Percentiles rank a stretch among this genome's conserved stretches.
Evolutionary conservation across 2,888 invertebrate species (phyloP).

Genomic region (Hemistola chrysoprasaria): DNA sequence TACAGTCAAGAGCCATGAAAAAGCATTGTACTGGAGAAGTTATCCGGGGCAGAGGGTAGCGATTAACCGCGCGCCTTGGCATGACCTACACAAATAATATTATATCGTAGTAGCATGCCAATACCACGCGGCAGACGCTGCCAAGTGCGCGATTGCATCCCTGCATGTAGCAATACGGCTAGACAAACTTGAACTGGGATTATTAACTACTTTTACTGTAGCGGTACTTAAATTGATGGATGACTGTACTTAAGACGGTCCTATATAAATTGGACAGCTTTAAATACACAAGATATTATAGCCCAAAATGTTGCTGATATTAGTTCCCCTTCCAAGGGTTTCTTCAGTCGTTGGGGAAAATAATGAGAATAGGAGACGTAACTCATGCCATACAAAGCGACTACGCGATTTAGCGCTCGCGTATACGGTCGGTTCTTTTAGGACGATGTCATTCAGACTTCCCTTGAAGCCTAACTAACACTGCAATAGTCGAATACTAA

Average conservation of each 20-base stretch:
- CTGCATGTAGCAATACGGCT: slow-evolving; percentile 28
- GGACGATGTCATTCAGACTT: no score
- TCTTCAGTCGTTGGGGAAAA: no score
- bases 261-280: no score
- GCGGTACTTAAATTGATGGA: slow-evolving; percentile 9
- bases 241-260: not conserved
- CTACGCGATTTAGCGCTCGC: no score
- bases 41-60: slow-evolving; percentile 49
- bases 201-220: slow-evolving; percentile 19
- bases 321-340: no score
- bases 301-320: no score
- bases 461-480: no score
- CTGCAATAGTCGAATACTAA: no score
- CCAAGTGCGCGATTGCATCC: slow-evolving; percentile 61
- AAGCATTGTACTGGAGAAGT: slow-evolving; percentile 48
- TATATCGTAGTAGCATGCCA: slow-evolving; percentile 75
- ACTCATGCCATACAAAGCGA: no score
- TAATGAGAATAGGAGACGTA: no score
- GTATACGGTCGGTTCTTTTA: no score
- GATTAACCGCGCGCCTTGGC: slow-evolving; percentile 66
- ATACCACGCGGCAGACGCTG: slow-evolving; percentile 55
- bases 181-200: slow-evolving; percentile 20
- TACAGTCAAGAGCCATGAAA: slow-evolving; percentile 51
- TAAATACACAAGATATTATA: no score
- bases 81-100: slow-evolving; percentile 77